A percentile compares a stretch with the other conserved stretches of the same genome.
These are phyloP conservation scores for Polypedilum vanderplanki DNA, from an alignment of 1,140 invertebrate species.

Conservation along the genomic window DNA sequence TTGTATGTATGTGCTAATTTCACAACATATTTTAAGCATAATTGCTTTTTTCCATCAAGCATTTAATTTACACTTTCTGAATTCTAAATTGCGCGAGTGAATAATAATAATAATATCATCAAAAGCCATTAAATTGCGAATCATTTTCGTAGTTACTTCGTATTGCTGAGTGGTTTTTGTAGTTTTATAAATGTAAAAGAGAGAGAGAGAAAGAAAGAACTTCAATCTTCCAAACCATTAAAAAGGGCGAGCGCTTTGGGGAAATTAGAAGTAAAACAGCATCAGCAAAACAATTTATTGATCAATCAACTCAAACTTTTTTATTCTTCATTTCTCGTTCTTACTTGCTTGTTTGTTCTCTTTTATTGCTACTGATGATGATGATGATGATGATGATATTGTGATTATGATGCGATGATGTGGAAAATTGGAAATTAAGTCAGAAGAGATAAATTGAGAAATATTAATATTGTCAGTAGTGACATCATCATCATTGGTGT, in stretches of 20 bases:
- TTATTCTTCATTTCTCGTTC: neutral
- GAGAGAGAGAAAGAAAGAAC: neutral
- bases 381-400: neutral
- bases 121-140: slow-evolving; percentile 16
- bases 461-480: slow-evolving; percentile 16
- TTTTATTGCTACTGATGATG: neutral
- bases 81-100: neutral
- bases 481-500: neutral
- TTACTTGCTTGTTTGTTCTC: neutral
- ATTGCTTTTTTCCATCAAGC: slow-evolving; percentile 12
- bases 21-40: slow-evolving; percentile 18
- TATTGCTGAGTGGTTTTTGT: slow-evolving; percentile 10
- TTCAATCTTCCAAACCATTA: slow-evolving; percentile 13
- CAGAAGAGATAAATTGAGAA: neutral
- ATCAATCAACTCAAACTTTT: neutral
- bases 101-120: slow-evolving; percentile 5
- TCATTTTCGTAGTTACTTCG: no score
- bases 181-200: neutral
- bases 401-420: neutral
- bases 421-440: neutral
- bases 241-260: slow-evolving; percentile 15
- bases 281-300: neutral
- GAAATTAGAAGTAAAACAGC: neutral
- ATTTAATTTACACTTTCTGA: slow-evolving; percentile 10
- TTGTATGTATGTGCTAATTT: slow-evolving; percentile 16